A percentile compares a stretch with the other conserved stretches of the same genome.
Conservation (phyloP, 2,888 invertebrate genomes). For the Oxyteleia sp. region DNA sequence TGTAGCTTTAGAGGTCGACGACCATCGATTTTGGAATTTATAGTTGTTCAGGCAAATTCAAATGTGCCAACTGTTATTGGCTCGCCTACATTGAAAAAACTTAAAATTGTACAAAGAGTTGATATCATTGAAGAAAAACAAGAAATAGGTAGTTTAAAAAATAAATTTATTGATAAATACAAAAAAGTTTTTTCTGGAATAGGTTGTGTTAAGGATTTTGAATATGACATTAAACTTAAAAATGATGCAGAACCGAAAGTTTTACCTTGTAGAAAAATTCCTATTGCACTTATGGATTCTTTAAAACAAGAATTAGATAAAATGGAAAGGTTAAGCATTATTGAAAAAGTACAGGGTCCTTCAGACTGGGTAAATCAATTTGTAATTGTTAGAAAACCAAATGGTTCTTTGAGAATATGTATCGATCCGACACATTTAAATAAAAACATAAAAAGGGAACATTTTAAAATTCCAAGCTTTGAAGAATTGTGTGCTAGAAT, state of each 20-base stretch:
- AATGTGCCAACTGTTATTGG: constrained; percentile 29
- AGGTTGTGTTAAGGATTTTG: constrained; percentile 65
- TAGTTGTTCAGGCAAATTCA: constrained; percentile 4
- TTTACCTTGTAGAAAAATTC: constrained; percentile 53
- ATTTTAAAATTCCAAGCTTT: constrained; percentile 76
- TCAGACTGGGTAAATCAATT: constrained; percentile 71
- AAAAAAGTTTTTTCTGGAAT: constrained; percentile 70
- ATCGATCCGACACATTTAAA: constrained; percentile 79
- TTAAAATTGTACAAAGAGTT: constrained; percentile 45
- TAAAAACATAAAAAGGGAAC: constrained; percentile 71
- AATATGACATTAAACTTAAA: constrained; percentile 75
- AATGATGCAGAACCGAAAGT: constrained; percentile 52
- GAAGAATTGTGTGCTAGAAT: constrained; percentile 77
- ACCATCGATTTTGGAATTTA: constrained; percentile 18
- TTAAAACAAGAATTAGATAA: constrained; percentile 45
- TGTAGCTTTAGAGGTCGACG: constrained; percentile 51
- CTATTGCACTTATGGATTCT: constrained; percentile 11
- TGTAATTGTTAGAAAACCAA: constrained; percentile 47
- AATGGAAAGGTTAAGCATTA: constrained; percentile 33
- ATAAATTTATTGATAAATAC: background rate
- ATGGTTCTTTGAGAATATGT: constrained; percentile 75
- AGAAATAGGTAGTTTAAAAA: constrained; percentile 17
- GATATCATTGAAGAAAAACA: too few species aligned
- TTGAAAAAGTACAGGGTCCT: constrained; percentile 61
- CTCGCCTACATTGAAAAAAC: constrained; percentile 23